Conservation (phyloP, 2,797 vertebrate genomes). For the Triplophysa yarkandensis region DNA sequence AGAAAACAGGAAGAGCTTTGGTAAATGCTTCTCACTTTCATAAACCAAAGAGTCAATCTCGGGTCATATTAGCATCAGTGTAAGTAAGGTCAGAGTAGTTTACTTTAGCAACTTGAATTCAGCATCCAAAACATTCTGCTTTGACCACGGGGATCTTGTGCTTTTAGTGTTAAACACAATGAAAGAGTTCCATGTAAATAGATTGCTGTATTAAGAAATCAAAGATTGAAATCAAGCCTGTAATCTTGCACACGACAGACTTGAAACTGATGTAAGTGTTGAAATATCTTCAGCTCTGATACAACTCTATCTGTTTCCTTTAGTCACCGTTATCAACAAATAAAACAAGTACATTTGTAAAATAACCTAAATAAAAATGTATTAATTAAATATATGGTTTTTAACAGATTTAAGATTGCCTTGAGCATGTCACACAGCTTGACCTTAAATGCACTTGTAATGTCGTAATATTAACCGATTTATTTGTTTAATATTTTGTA, state of each 20-base stretch:
- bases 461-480: no score
- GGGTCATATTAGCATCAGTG: slow-evolving; percentile 30
- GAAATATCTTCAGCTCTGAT: not conserved
- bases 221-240: not conserved
- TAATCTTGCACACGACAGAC: not conserved
- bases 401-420: no score
- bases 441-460: not conserved
- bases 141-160: not conserved
- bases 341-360: no score
- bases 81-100: not conserved
- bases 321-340: not conserved
- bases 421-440: no score
- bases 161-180: not conserved
- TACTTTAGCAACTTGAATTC: not conserved
- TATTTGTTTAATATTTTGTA: no score
- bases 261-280: not conserved
- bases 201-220: not conserved
- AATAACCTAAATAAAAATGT: no score
- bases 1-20: slow-evolving; percentile 50
- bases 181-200: not conserved
- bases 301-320: not conserved
- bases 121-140: not conserved
- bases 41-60: slow-evolving; percentile 38
- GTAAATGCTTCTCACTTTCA: slow-evolving; percentile 44
- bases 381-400: no score